Evolutionary conservation across 2,113 vertebrate species (phyloP).

Genomic region (Gasterosteus nipponicus): DNA sequence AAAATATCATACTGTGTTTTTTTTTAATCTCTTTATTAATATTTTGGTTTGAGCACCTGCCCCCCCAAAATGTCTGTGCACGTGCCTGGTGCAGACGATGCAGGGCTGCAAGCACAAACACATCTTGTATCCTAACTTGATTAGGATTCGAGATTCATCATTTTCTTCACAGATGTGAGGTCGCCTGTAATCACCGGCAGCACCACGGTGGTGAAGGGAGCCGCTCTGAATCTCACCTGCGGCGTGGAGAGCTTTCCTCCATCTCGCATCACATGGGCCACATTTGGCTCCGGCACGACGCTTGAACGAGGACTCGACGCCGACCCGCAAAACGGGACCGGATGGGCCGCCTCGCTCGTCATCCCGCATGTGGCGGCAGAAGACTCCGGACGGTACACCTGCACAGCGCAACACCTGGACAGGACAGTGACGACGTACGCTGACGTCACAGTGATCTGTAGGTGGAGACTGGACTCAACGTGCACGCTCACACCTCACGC

Average conservation of each 20-base stretch:
- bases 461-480: slow-evolving; percentile 11
- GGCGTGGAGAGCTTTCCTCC: neutral
- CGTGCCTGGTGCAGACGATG: neutral
- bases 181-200: neutral
- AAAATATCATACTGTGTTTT: too few relatives aligned
- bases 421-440: neutral
- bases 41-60: too few relatives aligned
- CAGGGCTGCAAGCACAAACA: neutral
- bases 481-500: neutral
- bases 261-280: neutral
- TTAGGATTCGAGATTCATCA: too few relatives aligned
- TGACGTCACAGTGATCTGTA: slow-evolving; percentile 51
- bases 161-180: neutral
- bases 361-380: slow-evolving; percentile 26
- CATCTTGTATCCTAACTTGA: neutral
- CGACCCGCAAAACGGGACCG: neutral
- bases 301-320: neutral
- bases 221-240: slow-evolving; percentile 8
- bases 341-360: neutral
- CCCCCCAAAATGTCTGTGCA: too few relatives aligned
- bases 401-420: slow-evolving; percentile 29
- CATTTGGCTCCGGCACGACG: too few relatives aligned
- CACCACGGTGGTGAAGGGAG: neutral
- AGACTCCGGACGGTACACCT: slow-evolving; percentile 58
- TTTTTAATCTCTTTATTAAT: too few relatives aligned